Base-by-base conservation (phyloP, 2,888 invertebrate genomes). In the Alsophila aescularia region DNA sequence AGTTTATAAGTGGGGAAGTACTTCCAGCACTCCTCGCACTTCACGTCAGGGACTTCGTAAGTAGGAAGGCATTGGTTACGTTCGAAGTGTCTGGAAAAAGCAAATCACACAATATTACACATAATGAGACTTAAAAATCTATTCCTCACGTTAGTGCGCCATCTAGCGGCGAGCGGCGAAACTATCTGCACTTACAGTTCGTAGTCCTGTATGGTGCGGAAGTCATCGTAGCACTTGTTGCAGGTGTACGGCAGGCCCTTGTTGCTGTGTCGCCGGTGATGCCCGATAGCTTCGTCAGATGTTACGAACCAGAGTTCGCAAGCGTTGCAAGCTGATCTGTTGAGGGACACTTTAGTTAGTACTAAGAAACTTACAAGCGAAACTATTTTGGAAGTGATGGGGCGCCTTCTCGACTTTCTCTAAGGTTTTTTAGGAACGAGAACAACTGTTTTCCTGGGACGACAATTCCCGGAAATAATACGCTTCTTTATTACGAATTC, bases 241-340 rank as follows among this genome's bases (percentile, higher is more conserved):
- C 93, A 93, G 43, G 69, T 67, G 69, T 92, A 93, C 0, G 90
- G 88, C 0, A 80, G 76, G 24, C 74, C 76, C 0, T 79, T 77
- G 3, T 69, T 63, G 21, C 70, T 72, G 67, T 93, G 93, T 71
- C 76, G 77, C 15, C 74, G 65, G 63, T 93, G 93, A 59, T 93
- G 93, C 0, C 75, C 61, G 4, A 72, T 66, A 0, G 88, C 78
- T 32, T 87, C 89, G 5, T 83, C 85, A 0, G 58, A 24, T 0
- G 76, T 77, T 0, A 60, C 14, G 59, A 92, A 90, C 72, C 87
- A 90, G 24, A 83, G 77, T 12, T 85, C 78, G 57, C 93, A 93
- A 0, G 92, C 84, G 55, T 90, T 85, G 68, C 93, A 93, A 0
- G 88, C 79, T 7, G 76, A 4, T n/a, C 85, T 85, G 67, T 8